These are phyloP conservation scores for Melanotaenia boesemani DNA, from an alignment of 2,797 vertebrate genomes.

Conservation along the genomic window DNA sequence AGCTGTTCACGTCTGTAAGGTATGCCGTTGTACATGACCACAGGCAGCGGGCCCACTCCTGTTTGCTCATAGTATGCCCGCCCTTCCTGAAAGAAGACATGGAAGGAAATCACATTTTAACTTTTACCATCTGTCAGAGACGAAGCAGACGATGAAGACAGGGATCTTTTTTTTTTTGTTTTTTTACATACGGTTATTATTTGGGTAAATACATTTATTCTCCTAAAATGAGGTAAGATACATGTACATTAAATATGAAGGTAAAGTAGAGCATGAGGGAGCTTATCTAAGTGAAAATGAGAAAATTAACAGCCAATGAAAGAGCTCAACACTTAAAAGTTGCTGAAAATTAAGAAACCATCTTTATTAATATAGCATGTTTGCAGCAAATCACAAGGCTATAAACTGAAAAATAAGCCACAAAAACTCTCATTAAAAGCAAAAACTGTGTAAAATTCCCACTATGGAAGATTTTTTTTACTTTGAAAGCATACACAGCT, in stretches of 20 bases:
- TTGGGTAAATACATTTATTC: not conserved
- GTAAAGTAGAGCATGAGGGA: not conserved
- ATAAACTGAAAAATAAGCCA: not conserved
- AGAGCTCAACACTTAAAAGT: not conserved
- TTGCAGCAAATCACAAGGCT: not conserved
- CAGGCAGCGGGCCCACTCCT: conserved; percentile 92
- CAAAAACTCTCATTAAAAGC: not conserved
- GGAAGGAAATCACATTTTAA: not conserved
- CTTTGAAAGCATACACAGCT: not conserved
- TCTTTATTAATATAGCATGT: not conserved
- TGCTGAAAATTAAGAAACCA: not conserved
- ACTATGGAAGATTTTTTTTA: not conserved
- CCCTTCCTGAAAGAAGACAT: conserved; percentile 82
- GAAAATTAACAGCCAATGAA: not conserved
- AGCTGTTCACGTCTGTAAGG: conserved; percentile 94
- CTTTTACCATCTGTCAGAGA: not conserved
- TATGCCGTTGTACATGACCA: conserved; percentile 96
- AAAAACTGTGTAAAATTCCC: not conserved
- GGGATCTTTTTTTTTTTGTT: not conserved
- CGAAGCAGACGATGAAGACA: not conserved
- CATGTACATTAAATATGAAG: not conserved
- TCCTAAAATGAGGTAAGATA: not conserved
- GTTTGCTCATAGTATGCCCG: conserved; percentile 92
- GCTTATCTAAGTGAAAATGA: not conserved
- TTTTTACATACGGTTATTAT: not conserved